Percentiles rank a stretch among this genome's conserved stretches.
phyloP scores from a whole-genome alignment of 2,797 vertebrate genomes.

The Myripristis jacobus region DNA sequence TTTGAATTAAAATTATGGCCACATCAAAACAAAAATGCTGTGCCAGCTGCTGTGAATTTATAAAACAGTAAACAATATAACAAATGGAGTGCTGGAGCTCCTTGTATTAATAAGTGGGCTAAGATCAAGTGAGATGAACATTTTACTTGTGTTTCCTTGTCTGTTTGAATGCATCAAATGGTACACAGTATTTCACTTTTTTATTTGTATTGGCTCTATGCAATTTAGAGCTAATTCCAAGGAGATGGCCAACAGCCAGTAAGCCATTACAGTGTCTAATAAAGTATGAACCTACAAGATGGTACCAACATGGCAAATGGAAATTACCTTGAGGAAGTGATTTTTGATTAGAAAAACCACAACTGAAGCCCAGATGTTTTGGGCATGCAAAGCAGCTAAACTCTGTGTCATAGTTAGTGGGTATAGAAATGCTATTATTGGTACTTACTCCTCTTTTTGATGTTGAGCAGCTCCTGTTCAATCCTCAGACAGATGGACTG shows the following conservation, averaged over 20 bases:
- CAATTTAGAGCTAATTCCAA: neutral
- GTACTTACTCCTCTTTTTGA: conserved; percentile 93
- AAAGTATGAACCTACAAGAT: neutral
- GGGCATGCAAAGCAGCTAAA: neutral
- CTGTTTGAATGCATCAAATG: conserved; percentile 29
- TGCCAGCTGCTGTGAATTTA: conserved; percentile 32
- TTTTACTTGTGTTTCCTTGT: conserved; percentile 25
- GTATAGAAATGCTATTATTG: conserved; percentile 12
- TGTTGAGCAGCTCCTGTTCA: conserved; percentile 95
- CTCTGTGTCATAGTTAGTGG: conserved; percentile 8
- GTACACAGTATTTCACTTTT: conserved; percentile 10
- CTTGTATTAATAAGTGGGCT: conserved; percentile 19
- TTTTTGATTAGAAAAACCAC: neutral
- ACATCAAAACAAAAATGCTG: conserved; percentile 31
- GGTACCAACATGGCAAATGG: neutral
- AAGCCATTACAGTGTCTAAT: neutral
- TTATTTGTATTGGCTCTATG: conserved; percentile 19
- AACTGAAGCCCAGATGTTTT: conserved; percentile 4
- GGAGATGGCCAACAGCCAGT: neutral
- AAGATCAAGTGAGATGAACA: conserved; percentile 27
- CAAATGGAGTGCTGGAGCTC: conserved; percentile 40
- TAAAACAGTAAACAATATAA: conserved; percentile 42
- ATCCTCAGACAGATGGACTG: conserved; percentile 98
- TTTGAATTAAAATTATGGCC: conserved; percentile 22
- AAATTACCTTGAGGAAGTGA: neutral